Conservation (phyloP, 2,797 vertebrate species). For the Ctenosaura bakeri region DNA sequence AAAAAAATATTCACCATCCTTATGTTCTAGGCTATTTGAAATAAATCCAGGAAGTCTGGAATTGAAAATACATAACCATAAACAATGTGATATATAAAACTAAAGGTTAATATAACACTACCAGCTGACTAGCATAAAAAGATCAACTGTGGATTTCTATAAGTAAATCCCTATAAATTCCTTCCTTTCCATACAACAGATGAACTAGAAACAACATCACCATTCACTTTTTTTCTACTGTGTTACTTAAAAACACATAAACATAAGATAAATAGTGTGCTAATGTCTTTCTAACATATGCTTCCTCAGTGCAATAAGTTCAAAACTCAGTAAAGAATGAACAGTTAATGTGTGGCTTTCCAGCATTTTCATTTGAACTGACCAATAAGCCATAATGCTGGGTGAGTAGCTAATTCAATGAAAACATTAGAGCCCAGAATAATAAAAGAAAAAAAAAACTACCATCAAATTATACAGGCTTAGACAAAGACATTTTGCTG, state of each 20-base stretch:
- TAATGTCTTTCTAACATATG: constrained; percentile 45
- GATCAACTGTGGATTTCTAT: not conserved
- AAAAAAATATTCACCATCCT: not conserved
- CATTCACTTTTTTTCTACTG: constrained; percentile 43
- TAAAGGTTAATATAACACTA: constrained; percentile 57
- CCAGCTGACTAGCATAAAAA: constrained; percentile 66
- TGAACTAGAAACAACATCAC: constrained; percentile 54
- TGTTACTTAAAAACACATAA: constrained; percentile 29
- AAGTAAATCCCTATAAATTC: constrained; percentile 56
- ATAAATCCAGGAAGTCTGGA: not conserved
- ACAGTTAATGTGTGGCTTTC: constrained; percentile 45
- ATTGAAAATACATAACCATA: constrained; percentile 10
- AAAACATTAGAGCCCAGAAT: constrained; percentile 21
- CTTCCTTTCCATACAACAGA: constrained; percentile 50
- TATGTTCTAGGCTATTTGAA: not conserved
- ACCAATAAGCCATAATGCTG: not conserved
- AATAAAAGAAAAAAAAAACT: not conserved
- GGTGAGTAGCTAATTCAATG: constrained; percentile 17
- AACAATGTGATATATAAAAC: not conserved
- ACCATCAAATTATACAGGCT: not conserved
- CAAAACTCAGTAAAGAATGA: constrained; percentile 51
- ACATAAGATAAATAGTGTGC: constrained; percentile 17
- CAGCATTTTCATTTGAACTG: constrained; percentile 52
- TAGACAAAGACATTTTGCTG: not conserved
- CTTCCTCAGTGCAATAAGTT: constrained; percentile 44